Evolutionary conservation across 1,140 invertebrate species (phyloP).

Genomic region (Apis laboriosa): DNA sequence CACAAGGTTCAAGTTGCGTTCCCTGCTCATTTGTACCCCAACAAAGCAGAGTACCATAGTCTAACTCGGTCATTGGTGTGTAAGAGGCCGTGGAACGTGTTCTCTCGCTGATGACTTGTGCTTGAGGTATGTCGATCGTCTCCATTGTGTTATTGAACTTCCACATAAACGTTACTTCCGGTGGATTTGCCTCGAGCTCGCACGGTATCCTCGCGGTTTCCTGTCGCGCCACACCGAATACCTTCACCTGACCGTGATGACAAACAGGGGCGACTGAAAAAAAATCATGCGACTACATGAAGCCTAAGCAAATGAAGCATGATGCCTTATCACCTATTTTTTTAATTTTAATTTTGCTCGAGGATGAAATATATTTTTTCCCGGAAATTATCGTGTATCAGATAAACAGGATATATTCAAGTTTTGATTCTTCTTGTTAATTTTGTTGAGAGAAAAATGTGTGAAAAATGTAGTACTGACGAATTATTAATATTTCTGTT

Average conservation of each 20-base stretch:
- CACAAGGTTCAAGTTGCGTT: conserved; percentile 85
- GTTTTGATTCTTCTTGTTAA: no score
- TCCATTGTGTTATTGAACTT: conserved; percentile 89
- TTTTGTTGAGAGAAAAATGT: neutral
- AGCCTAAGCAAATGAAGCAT: no score
- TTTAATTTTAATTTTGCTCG: no score
- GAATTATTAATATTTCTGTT: neutral
- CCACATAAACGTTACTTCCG: conserved; percentile 87
- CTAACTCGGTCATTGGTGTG: conserved; percentile 86
- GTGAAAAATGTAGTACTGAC: neutral
- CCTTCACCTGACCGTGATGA: conserved; percentile 84
- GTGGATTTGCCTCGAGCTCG: conserved; percentile 92
- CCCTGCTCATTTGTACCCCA: conserved; percentile 87
- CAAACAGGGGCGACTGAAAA: conserved; percentile 87
- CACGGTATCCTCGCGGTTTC: conserved; percentile 89
- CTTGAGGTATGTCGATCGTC: conserved; percentile 85
- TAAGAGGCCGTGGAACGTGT: conserved; percentile 85
- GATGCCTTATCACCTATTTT: no score
- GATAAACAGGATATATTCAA: no score
- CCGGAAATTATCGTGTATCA: no score
- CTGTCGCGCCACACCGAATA: conserved; percentile 89
- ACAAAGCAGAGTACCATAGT: conserved; percentile 87
- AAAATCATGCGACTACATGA: neutral
- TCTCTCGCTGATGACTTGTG: conserved; percentile 83
- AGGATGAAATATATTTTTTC: no score